Percentiles rank a stretch among this genome's conserved stretches.
phyloP scores from a whole-genome alignment of 2,888 invertebrate species.

The Eumerus sabulonum region DNA sequence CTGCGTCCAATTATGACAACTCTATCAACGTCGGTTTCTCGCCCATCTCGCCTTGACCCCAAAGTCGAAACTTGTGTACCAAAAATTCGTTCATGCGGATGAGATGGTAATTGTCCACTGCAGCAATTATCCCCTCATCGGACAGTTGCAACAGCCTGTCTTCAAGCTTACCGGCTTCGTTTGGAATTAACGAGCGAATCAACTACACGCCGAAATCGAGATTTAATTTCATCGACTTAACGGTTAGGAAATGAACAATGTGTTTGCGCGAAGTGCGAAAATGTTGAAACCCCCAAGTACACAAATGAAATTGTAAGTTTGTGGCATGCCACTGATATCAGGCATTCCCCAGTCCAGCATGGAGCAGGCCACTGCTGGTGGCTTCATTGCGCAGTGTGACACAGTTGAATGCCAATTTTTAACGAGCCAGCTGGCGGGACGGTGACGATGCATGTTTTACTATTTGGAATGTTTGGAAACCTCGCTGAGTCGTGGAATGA shows the following conservation, averaged over 20 bases:
- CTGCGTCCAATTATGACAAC: conserved; percentile 19
- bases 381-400: conserved; percentile 46
- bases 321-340: background rate
- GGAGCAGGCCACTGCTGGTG: background rate
- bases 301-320: conserved; percentile 38
- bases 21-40: conserved; percentile 3
- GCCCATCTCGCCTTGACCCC: conserved; percentile 58
- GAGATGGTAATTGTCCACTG: conserved; percentile 21
- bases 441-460: conserved; percentile 25
- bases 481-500: conserved; percentile 7
- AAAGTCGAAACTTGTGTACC: conserved; percentile 35
- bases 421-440: background rate
- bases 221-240: conserved; percentile 43
- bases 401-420: conserved; percentile 44
- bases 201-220: conserved; percentile 30
- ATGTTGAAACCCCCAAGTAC: conserved; percentile 43
- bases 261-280: conserved; percentile 53
- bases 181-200: background rate
- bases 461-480: conserved; percentile 44
- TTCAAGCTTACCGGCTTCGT: conserved; percentile 27
- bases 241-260: conserved; percentile 24
- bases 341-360: too few relatives aligned
- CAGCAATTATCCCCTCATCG: conserved; percentile 26
- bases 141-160: conserved; percentile 45
- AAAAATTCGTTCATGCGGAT: conserved; percentile 4